Conservation (phyloP, 2,113 vertebrate genomes). For the Anolis sagrei region DNA sequence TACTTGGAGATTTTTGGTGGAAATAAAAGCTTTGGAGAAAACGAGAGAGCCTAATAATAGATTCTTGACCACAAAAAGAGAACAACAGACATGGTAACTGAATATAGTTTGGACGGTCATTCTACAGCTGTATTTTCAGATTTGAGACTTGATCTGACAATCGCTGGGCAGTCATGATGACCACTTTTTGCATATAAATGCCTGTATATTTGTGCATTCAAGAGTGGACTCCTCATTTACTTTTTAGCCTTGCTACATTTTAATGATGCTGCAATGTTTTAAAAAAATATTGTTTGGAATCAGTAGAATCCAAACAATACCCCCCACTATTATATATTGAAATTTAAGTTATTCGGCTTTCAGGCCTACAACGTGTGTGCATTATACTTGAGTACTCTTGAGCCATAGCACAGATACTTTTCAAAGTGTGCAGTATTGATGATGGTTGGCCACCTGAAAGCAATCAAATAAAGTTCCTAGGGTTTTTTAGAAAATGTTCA, state of each 20-base stretch:
- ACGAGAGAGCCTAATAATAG: constrained; percentile 80
- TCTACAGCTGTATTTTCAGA: constrained; percentile 82
- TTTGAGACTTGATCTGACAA: constrained; percentile 70
- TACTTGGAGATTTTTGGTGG: constrained; percentile 77
- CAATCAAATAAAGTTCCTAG: not conserved
- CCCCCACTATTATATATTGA: not conserved
- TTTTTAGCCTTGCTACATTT: not conserved
- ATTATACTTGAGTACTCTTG: not conserved
- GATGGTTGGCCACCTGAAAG: not conserved
- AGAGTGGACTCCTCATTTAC: not conserved
- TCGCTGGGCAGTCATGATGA: constrained; percentile 57
- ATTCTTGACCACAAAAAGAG: constrained; percentile 79
- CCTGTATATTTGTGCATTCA: not conserved
- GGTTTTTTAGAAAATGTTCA: not conserved
- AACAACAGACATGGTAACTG: constrained; percentile 82
- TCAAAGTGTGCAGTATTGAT: not conserved
- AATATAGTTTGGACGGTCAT: constrained; percentile 82
- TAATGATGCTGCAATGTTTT: not conserved
- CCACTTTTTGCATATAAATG: constrained; percentile 24
- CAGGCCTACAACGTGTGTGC: not conserved
- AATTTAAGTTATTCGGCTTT: not conserved
- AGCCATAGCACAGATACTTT: not conserved
- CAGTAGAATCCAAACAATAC: too few species aligned
- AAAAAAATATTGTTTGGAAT: not conserved
- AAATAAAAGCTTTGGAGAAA: constrained; percentile 58